A percentile compares a stretch with the other conserved stretches of the same genome.
Evolutionary conservation across 2,797 vertebrate species (phyloP).

Genomic region (Schizopygopsis malacanthus): DNA sequence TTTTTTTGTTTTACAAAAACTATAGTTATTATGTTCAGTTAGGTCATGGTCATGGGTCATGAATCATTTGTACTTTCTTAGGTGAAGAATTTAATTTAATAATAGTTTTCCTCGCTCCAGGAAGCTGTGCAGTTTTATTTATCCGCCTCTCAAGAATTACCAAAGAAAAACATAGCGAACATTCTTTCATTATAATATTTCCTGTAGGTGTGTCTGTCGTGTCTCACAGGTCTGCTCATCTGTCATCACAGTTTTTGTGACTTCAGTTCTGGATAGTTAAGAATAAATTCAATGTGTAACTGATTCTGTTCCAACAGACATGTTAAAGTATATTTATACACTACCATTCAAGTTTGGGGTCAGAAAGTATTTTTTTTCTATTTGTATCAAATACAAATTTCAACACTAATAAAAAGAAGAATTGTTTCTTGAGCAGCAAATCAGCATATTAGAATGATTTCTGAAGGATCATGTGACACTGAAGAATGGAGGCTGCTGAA

Average conservation of each 20-base stretch:
- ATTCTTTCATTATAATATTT: constrained; percentile 5
- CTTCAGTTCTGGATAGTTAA: constrained; percentile 32
- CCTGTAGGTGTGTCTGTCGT: constrained; percentile 16
- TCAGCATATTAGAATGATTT: background rate
- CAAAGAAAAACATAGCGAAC: constrained; percentile 35
- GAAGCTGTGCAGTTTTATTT: background rate
- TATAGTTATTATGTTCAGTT: background rate
- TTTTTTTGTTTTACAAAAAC: background rate
- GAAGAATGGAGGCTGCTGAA: background rate
- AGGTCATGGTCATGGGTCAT: background rate
- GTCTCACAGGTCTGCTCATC: constrained; percentile 19
- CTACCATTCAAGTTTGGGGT: background rate
- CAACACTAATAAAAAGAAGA: background rate
- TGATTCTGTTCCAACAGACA: constrained; percentile 19
- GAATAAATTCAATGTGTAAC: constrained; percentile 12
- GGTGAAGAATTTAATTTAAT: background rate
- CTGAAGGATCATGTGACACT: background rate
- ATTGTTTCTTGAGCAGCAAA: background rate
- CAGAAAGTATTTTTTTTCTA: background rate
- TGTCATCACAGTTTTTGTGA: constrained; percentile 35
- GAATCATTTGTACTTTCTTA: background rate
- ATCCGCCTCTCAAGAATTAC: constrained; percentile 8
- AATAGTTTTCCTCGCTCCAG: background rate
- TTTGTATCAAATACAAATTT: background rate
- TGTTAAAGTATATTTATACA: constrained; percentile 24